Percentiles rank a stretch among this genome's conserved stretches.
Conservation (phyloP, 2,888 invertebrate species). For the Latrodectus hesperus region DNA sequence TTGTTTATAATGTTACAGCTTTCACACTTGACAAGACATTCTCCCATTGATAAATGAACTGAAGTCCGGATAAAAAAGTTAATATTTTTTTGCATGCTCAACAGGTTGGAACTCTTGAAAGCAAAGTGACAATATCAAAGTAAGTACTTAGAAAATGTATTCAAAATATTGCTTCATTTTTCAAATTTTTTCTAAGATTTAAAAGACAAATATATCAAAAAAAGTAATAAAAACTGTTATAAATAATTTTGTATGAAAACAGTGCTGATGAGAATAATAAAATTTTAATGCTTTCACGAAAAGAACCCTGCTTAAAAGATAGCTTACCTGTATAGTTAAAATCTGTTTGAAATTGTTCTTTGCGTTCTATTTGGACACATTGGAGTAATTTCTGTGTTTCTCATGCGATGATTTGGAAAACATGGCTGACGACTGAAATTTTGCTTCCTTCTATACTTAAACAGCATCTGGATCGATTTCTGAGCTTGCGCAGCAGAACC, state of each 20-base stretch:
- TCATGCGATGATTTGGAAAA: conserved; percentile 17
- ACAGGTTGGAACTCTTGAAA: too few species aligned
- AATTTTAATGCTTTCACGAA: not conserved
- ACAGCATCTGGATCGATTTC: conserved; percentile 54
- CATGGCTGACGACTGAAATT: conserved; percentile 54
- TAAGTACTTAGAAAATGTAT: too few species aligned
- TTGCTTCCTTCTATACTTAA: conserved; percentile 40
- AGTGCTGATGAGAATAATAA: not conserved
- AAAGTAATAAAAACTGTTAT: not conserved
- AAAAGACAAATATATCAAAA: too few species aligned
- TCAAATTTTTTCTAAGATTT: too few species aligned
- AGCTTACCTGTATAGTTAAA: not conserved
- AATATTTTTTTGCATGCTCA: too few species aligned
- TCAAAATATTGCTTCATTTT: too few species aligned
- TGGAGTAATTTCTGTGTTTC: conserved; percentile 5
- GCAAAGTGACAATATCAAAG: too few species aligned
- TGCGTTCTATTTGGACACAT: not conserved
- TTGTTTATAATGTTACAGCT: too few species aligned
- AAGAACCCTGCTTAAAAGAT: not conserved
- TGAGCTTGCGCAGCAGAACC: conserved; percentile 36
- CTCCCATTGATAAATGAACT: too few species aligned
- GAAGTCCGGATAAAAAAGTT: too few species aligned
- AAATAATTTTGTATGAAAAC: not conserved
- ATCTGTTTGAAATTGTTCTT: not conserved
- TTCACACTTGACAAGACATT: too few species aligned